Percentiles rank a stretch among this genome's conserved stretches.
Evolutionary conservation across 2,888 invertebrate genomes (phyloP).

Genomic region (Eustalomyia histrio): DNA sequence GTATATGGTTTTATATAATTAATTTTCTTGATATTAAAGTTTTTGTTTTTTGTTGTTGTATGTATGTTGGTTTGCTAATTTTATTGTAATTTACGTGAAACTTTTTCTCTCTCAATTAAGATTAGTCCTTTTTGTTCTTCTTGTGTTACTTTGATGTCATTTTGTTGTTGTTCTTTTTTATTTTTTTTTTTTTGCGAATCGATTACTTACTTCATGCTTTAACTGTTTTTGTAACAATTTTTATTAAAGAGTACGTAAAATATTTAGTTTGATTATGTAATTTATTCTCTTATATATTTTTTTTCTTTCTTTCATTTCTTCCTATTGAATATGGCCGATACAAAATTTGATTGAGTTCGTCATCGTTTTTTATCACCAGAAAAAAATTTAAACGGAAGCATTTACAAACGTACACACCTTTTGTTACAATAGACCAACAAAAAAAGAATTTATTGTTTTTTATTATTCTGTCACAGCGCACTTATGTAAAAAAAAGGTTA

Average conservation of each 20-base stretch:
- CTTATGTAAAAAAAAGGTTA: slow-evolving; percentile 61
- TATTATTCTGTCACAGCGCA: slow-evolving; percentile 31
- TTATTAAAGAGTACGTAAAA: slow-evolving; percentile 38
- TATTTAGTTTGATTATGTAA: slow-evolving; percentile 57
- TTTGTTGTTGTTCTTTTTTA: slow-evolving; percentile 18
- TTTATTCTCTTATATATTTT: slow-evolving; percentile 49
- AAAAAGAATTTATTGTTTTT: slow-evolving; percentile 33
- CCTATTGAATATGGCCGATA: slow-evolving; percentile 74
- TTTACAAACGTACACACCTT: slow-evolving; percentile 46
- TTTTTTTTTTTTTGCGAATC: slow-evolving; percentile 39
- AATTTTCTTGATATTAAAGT: background rate
- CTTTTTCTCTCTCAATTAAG: slow-evolving; percentile 25
- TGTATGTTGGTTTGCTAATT: background rate
- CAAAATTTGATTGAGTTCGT: slow-evolving; percentile 65
- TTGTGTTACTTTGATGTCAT: slow-evolving; percentile 53
- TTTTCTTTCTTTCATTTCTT: slow-evolving; percentile 30
- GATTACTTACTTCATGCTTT: slow-evolving; percentile 55
- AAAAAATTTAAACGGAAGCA: slow-evolving; percentile 14
- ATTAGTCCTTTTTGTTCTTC: slow-evolving; percentile 25
- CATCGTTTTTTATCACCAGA: slow-evolving; percentile 55
- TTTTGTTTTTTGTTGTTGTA: background rate
- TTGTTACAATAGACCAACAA: slow-evolving; percentile 31
- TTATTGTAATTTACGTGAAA: slow-evolving; percentile 24
- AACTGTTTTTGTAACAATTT: slow-evolving; percentile 33
- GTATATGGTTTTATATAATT: slow-evolving; percentile 10